A percentile compares a stretch with the other conserved stretches of the same genome.
These are phyloP conservation scores for Yponomeuta sedellus DNA, from an alignment of 2,888 invertebrate species.

Conservation along the genomic window DNA sequence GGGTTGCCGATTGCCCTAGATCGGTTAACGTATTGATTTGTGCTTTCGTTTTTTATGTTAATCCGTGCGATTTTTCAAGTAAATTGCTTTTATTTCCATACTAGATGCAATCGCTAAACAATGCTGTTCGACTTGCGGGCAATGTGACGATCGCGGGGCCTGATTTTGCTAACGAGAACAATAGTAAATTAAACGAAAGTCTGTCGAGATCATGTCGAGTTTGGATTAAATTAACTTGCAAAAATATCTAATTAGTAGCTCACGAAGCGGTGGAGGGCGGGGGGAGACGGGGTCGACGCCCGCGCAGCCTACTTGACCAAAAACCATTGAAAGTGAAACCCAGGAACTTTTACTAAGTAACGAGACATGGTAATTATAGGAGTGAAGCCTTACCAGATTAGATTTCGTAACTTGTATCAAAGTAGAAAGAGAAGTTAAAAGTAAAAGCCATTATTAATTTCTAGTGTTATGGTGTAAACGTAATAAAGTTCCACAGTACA, in stretches of 20 bases:
- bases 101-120: neutral
- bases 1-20: neutral
- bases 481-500: neutral
- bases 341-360: slow-evolving; percentile 7
- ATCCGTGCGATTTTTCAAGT: neutral
- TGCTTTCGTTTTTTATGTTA: neutral
- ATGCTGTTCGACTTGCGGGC: neutral
- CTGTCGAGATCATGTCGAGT: neutral
- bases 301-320: slow-evolving; percentile 14
- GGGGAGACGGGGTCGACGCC: neutral
- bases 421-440: neutral
- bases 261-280: neutral
- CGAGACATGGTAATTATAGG: slow-evolving; percentile 5
- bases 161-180: neutral
- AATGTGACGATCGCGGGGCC: neutral
- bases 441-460: neutral
- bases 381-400: neutral
- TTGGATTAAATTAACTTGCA: neutral
- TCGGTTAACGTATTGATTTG: neutral
- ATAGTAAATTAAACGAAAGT: neutral
- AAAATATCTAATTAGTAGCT: neutral
- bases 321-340: slow-evolving; percentile 17
- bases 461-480: too few relatives aligned
- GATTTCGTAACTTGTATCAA: neutral
- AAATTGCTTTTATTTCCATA: neutral